Conservation (phyloP, 1,140 invertebrate genomes). For the Neuroterus valhalla region DNA sequence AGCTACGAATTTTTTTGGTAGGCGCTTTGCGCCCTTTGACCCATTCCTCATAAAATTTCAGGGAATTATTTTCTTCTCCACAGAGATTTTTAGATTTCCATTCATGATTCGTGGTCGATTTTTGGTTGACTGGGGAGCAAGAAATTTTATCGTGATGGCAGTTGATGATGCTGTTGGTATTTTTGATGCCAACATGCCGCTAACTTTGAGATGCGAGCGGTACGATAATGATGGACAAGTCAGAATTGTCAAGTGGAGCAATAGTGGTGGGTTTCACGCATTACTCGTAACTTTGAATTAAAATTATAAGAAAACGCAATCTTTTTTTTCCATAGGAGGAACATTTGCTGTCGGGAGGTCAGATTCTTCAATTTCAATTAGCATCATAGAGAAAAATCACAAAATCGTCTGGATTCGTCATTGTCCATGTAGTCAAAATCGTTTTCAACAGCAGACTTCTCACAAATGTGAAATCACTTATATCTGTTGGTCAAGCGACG, state of each 20-base stretch:
- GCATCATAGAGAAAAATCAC: too few species aligned
- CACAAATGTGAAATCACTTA: conserved; percentile 37
- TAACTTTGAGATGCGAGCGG: background rate
- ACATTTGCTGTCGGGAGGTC: background rate
- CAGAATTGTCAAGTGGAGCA: conserved; percentile 55
- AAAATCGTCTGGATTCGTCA: conserved; percentile 18
- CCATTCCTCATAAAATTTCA: too few species aligned
- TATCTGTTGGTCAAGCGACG: conserved; percentile 48
- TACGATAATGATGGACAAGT: background rate
- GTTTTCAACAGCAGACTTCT: too few species aligned
- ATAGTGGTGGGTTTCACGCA: conserved; percentile 44
- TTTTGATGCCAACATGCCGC: background rate
- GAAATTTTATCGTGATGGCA: conserved; percentile 40
- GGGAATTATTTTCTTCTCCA: background rate
- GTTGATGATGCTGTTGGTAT: conserved; percentile 6
- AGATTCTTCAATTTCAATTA: too few species aligned
- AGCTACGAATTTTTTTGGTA: conserved; percentile 14
- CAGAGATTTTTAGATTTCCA: conserved; percentile 44
- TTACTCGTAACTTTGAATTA: background rate
- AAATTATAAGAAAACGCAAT: too few species aligned
- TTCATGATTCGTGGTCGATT: conserved; percentile 23
- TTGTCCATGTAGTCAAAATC: background rate
- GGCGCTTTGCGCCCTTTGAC: too few species aligned
- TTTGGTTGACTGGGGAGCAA: conserved; percentile 58
- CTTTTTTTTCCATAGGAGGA: background rate